Conservation (phyloP, 2,797 vertebrate genomes). For the Benthosema pterotum region DNA sequence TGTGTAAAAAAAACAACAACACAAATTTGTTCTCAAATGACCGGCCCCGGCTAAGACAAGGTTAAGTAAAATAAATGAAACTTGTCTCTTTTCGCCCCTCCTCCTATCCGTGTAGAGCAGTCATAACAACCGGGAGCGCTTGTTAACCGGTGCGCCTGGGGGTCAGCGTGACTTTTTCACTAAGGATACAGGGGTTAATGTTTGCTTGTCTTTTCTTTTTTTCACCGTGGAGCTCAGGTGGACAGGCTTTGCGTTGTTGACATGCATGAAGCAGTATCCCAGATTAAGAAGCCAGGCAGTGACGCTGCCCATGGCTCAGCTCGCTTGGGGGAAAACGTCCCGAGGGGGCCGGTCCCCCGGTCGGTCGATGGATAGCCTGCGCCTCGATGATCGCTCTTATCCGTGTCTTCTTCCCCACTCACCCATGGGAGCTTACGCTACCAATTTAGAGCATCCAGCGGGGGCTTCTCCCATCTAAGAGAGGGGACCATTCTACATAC, state of each 20-base stretch:
- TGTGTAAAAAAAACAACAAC: no score
- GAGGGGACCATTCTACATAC: constrained; percentile 51
- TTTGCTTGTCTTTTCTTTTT: constrained; percentile 52
- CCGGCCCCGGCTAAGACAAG: background rate
- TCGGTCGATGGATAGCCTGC: constrained; percentile 69
- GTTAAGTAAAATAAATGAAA: constrained; percentile 25
- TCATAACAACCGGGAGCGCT: constrained; percentile 42
- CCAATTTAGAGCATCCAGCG: constrained; percentile 73
- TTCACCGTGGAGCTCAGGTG: constrained; percentile 66
- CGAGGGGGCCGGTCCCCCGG: constrained; percentile 57
- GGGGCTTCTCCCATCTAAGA: constrained; percentile 54
- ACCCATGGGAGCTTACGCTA: constrained; percentile 75
- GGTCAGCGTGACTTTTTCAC: constrained; percentile 43
- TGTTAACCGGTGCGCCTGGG: constrained; percentile 44
- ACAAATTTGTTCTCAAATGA: constrained; percentile 18
- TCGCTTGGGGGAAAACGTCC: constrained; percentile 59
- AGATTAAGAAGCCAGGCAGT: constrained; percentile 74
- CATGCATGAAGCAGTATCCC: constrained; percentile 69
- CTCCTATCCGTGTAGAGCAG: constrained; percentile 29
- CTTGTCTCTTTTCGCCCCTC: constrained; percentile 1
- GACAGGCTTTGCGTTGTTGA: constrained; percentile 52
- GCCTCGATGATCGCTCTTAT: constrained; percentile 71
- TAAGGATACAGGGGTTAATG: constrained; percentile 62
- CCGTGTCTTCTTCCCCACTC: constrained; percentile 55
- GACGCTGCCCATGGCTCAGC: constrained; percentile 64